Conservation (phyloP, 2,888 invertebrate genomes). For the Leucoma salicis region DNA sequence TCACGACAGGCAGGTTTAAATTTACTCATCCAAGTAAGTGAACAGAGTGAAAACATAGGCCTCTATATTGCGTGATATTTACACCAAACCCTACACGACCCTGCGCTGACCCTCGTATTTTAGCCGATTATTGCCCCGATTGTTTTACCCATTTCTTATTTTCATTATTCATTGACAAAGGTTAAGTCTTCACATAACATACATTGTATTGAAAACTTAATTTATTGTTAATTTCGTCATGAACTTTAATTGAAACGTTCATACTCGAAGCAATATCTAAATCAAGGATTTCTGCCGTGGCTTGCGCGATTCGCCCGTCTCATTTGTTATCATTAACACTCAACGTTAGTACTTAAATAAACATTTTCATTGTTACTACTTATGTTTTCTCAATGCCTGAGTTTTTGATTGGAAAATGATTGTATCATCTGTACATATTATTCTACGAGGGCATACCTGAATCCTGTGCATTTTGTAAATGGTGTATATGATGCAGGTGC, state of each 20-base stretch:
- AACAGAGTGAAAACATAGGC: conserved; percentile 64
- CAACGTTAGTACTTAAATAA: conserved; percentile 59
- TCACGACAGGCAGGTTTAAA: conserved; percentile 63
- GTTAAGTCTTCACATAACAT: conserved; percentile 51
- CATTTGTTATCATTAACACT: conserved; percentile 66
- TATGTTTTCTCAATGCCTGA: conserved; percentile 51
- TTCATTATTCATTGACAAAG: conserved; percentile 53
- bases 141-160: conserved; percentile 48
- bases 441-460: conserved; percentile 68
- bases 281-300: conserved; percentile 47
- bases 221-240: conserved; percentile 32
- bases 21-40: conserved; percentile 52
- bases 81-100: conserved; percentile 56
- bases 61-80: conserved; percentile 63
- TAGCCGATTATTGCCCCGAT: conserved; percentile 48
- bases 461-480: conserved; percentile 85
- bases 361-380: conserved; percentile 62
- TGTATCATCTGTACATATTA: conserved; percentile 12
- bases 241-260: conserved; percentile 40
- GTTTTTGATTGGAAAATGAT: conserved; percentile 42
- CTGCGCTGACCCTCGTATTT: conserved; percentile 56
- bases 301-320: conserved; percentile 39
- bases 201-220: conserved; percentile 38
- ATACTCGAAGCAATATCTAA: conserved; percentile 31
- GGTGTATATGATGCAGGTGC: conserved; percentile 87